phyloP scores from a whole-genome alignment of 2,888 invertebrate species.

The Criorhina ranunculi region DNA sequence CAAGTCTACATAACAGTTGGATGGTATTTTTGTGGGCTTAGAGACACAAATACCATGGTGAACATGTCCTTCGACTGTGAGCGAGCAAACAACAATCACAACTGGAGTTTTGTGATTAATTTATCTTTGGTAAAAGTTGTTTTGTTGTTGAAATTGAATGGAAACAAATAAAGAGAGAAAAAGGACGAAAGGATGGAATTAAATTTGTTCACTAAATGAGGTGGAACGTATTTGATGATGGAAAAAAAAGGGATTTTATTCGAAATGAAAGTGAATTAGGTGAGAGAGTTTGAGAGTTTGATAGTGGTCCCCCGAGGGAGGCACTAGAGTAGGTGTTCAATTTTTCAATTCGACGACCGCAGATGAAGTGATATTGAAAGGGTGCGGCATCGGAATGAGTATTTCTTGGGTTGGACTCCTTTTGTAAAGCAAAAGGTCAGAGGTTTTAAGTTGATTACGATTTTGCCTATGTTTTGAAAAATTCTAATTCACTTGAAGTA shows the following conservation, averaged over 20 bases:
- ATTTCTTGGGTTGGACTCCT: background rate
- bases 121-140: constrained; percentile 12
- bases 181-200: constrained; percentile 10
- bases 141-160: constrained; percentile 14
- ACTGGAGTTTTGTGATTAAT: constrained; percentile 34
- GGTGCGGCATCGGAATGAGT: too few relatives aligned
- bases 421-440: background rate
- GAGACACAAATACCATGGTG: background rate
- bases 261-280: background rate
- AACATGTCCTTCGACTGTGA: constrained; percentile 1
- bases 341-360: constrained; percentile 6
- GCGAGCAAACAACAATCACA: constrained; percentile 45
- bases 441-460: background rate
- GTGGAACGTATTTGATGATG: constrained; percentile 11
- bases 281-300: background rate
- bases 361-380: background rate
- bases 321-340: background rate
- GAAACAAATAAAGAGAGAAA: constrained; percentile 1
- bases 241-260: constrained; percentile 1
- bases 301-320: background rate
- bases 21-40: background rate
- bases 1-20: background rate
- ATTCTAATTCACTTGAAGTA: too few relatives aligned
- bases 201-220: constrained; percentile 34
- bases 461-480: background rate